Evolutionary conservation across 1,140 invertebrate genomes (phyloP).

Genomic region (Trachelipus rathkii): DNA sequence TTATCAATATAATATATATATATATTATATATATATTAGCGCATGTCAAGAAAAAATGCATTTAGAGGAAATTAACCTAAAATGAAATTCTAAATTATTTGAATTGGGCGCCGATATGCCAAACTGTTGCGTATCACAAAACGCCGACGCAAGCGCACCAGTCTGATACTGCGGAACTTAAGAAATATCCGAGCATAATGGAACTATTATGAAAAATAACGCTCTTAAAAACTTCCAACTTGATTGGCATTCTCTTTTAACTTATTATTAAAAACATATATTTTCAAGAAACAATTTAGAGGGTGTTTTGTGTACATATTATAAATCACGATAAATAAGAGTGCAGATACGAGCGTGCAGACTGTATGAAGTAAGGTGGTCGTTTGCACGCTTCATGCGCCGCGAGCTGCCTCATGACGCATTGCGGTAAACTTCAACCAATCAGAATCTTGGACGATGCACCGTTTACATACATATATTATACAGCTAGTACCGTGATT

Average conservation of each 20-base stretch:
- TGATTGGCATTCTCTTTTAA: too few relatives aligned
- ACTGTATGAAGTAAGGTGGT: slow-evolving; percentile 6
- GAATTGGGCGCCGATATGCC: neutral
- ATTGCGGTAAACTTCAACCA: slow-evolving; percentile 9
- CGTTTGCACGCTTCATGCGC: slow-evolving; percentile 8
- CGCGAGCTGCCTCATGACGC: slow-evolving; percentile 9
- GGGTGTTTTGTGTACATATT: neutral
- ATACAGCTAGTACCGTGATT: neutral
- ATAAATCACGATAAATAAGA: neutral
- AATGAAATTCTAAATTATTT: neutral
- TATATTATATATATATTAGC: too few relatives aligned
- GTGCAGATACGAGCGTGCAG: neutral
- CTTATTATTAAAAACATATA: too few relatives aligned
- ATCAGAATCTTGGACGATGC: neutral
- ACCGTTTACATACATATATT: neutral
- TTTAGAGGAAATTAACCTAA: too few relatives aligned
- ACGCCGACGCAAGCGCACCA: neutral
- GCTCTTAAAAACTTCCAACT: too few relatives aligned
- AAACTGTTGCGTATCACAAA: neutral
- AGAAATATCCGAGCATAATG: neutral
- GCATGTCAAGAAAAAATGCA: too few relatives aligned
- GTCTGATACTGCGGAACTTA: neutral
- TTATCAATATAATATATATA: too few relatives aligned
- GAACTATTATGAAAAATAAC: too few relatives aligned
- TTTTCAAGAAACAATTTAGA: neutral